Conservation (phyloP, 2,113 vertebrate genomes). For the Lagopus leucura region DNA sequence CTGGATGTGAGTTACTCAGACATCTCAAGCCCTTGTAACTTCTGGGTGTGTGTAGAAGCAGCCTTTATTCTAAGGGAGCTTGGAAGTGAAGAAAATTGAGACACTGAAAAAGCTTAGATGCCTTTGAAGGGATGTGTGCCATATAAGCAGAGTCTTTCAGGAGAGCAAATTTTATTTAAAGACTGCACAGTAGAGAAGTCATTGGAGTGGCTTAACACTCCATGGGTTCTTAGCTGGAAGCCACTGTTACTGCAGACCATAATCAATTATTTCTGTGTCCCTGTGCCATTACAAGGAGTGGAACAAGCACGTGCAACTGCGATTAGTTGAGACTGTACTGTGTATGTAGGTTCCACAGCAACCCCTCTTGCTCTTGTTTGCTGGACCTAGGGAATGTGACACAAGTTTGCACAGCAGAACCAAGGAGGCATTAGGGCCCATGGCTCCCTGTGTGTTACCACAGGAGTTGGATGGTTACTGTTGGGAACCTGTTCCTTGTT, state of each 20-base stretch:
- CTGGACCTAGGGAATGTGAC: background rate
- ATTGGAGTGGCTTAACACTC: background rate
- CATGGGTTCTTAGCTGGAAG: background rate
- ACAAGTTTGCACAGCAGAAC: background rate
- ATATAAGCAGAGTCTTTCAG: background rate
- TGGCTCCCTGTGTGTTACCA: rapidly evolving
- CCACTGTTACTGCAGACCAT: background rate
- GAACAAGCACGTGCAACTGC: background rate
- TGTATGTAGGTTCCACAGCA: background rate
- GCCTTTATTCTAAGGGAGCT: background rate
- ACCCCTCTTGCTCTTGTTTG: background rate
- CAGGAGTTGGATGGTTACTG: background rate
- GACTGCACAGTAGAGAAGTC: rapidly evolving
- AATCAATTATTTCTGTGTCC: background rate
- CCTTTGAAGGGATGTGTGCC: background rate
- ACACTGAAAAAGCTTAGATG: background rate
- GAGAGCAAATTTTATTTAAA: background rate
- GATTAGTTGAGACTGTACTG: background rate
- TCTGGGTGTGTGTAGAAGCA: background rate
- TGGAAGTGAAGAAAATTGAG: background rate
- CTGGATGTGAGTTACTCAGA: background rate
- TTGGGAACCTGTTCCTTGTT: background rate
- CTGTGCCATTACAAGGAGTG: background rate
- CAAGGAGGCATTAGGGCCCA: background rate
- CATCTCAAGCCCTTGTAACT: background rate